These are phyloP conservation scores for Paracyclopina nana DNA, from an alignment of 1,140 invertebrate species.

Conservation along the genomic window DNA sequence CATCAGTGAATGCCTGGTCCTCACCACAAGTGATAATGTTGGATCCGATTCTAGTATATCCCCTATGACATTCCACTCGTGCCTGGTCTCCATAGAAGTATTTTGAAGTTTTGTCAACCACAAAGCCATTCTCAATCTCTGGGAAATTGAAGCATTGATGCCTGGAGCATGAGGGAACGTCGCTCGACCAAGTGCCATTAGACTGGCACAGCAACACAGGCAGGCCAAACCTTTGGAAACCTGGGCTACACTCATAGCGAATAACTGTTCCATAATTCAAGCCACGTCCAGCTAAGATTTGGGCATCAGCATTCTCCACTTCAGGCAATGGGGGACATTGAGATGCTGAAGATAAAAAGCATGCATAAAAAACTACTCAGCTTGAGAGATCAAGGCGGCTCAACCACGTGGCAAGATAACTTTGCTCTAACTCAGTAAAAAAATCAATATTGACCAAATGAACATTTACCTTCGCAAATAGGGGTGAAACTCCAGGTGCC, in stretches of 20 bases:
- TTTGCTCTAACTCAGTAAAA: constrained; percentile 1
- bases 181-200: constrained; percentile 85
- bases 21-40: constrained; percentile 70
- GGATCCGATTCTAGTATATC: constrained; percentile 61
- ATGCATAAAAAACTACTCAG: too few species aligned
- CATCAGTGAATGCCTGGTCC: constrained; percentile 58
- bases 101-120: constrained; percentile 41
- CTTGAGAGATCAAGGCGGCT: not conserved
- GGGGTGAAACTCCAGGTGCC: constrained; percentile 79
- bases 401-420: too few species aligned
- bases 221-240: constrained; percentile 65
- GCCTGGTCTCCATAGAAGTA: constrained; percentile 79
- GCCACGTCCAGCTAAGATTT: constrained; percentile 74
- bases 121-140: constrained; percentile 57
- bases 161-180: constrained; percentile 61
- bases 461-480: constrained; percentile 50
- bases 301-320: constrained; percentile 64
- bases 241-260: constrained; percentile 77
- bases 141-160: constrained; percentile 61
- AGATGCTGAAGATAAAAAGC: constrained; percentile 44
- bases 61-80: constrained; percentile 71
- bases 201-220: constrained; percentile 84
- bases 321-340: constrained; percentile 75
- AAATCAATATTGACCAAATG: not conserved
- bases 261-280: constrained; percentile 87